A percentile compares a stretch with the other conserved stretches of the same genome.
Conservation (phyloP, 2,113 vertebrate species). For the Oryzias javanicus region DNA sequence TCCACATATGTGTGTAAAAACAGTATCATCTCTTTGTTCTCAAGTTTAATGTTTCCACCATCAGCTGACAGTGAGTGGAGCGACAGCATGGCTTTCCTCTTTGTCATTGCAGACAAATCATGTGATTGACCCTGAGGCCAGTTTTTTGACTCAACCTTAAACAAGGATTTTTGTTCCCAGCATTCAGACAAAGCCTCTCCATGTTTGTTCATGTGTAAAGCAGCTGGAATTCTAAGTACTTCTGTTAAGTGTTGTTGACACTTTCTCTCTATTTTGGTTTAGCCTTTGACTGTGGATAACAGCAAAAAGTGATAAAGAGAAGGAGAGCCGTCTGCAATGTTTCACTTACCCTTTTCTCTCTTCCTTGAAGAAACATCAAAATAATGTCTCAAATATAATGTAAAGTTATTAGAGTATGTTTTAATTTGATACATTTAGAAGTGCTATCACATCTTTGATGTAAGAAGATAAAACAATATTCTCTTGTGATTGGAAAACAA, state of each 20-base stretch:
- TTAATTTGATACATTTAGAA: too few species aligned
- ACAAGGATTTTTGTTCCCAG: conserved; percentile 14
- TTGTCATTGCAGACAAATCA: conserved; percentile 33
- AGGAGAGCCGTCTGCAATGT: conserved; percentile 13
- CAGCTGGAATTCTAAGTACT: conserved; percentile 36
- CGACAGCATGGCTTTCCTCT: conserved; percentile 18
- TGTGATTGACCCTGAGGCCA: conserved; percentile 43
- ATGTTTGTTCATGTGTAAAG: conserved; percentile 28
- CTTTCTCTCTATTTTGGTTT: conserved; percentile 40
- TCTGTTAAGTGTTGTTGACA: conserved; percentile 37
- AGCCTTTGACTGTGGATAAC: conserved; percentile 29
- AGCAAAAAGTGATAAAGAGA: conserved; percentile 24
- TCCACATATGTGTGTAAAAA: background rate
- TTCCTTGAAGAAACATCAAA: background rate
- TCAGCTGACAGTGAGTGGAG: conserved; percentile 38
- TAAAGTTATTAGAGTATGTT: too few species aligned
- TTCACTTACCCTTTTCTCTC: conserved; percentile 4
- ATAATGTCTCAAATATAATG: background rate
- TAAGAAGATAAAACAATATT: too few species aligned
- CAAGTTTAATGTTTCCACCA: background rate
- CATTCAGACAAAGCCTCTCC: conserved; percentile 24
- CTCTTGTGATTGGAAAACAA: too few species aligned
- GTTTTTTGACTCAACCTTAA: conserved; percentile 10
- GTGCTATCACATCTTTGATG: too few species aligned
- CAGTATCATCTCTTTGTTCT: background rate